Conservation (phyloP, 2,888 invertebrate species). For the Microctonus aethiopoides region DNA sequence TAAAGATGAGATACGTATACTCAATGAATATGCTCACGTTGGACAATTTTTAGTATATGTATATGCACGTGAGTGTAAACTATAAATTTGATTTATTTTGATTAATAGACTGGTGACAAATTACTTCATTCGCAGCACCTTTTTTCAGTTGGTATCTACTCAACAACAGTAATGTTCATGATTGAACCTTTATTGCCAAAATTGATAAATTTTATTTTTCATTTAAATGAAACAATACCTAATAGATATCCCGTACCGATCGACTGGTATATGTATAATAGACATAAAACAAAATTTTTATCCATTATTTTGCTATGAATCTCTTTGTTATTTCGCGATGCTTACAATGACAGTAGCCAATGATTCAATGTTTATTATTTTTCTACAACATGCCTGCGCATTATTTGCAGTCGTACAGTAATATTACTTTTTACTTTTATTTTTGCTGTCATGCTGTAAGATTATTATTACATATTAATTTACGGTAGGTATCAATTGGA, state of each 20-base stretch:
- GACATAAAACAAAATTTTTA: slow-evolving; percentile 19
- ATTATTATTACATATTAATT: background rate
- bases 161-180: background rate
- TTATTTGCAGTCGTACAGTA: slow-evolving; percentile 30
- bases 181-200: background rate
- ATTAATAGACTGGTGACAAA: background rate
- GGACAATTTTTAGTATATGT: background rate
- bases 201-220: background rate
- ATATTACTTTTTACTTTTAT: background rate
- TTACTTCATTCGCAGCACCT: background rate
- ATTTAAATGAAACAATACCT: background rate
- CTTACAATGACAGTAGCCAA: background rate
- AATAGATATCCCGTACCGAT: slow-evolving; percentile 15
- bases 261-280: slow-evolving; percentile 4
- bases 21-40: background rate
- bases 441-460: background rate
- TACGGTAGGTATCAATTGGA: background rate
- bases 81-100: background rate
- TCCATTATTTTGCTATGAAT: background rate
- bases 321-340: background rate
- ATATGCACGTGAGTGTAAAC: background rate
- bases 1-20: background rate
- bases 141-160: background rate
- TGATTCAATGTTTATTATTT: slow-evolving; percentile 18
- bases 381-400: slow-evolving; percentile 25